Evolutionary conservation across 2,113 vertebrate species (phyloP), one percentile per base, ranked within the genome.

Genomic region (Spilogale gracilis): DNA sequence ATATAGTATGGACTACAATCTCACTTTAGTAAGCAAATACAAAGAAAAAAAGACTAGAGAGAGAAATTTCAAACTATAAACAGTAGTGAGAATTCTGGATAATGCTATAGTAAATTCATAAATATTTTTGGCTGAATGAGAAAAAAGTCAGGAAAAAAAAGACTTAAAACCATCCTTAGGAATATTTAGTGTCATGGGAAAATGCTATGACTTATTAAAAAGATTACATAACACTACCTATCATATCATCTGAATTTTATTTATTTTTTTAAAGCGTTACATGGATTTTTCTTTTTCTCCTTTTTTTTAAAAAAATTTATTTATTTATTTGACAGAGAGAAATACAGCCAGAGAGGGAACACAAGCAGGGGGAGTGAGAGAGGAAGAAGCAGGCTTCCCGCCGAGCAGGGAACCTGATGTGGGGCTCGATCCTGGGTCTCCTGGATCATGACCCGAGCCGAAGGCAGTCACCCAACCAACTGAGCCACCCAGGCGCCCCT

Each of bases 31-130:
- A 79, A 84, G 14, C 52, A 93, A 71, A 83, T 63, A 89, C 1
- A 71, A 73, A 88, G 6, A 81, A 32, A 78, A 74, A 92, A 81
- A 81, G 43, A 73, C 73, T 87, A 92, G 10, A 87, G 80, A 95
- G 73, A 87, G n/a, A 78, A 14, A 87, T 54, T 95, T 87, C 5
- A 20, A 95, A 69, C 69, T 89, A 43, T 67, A 67, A 65, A 52
- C 58, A 79, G 43, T 60, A 20, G 23, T 90, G 45, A 54, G 71
- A 67, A 89, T 52, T 93, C 50, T 78, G 89, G 69, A 52, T 84
- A 78, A 84, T 52, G 43, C 17, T 65, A n/a, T 48, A 45, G 18
- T 83, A 89, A 79, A 80, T 61, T 18, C 2, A 7, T 38, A 81
- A 48, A 30, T 32, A 20, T 87, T 78, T 67, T 89, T 67, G 56